phyloP scores from a whole-genome alignment of 2,888 invertebrate genomes.

The Polymixis flavicincta region DNA sequence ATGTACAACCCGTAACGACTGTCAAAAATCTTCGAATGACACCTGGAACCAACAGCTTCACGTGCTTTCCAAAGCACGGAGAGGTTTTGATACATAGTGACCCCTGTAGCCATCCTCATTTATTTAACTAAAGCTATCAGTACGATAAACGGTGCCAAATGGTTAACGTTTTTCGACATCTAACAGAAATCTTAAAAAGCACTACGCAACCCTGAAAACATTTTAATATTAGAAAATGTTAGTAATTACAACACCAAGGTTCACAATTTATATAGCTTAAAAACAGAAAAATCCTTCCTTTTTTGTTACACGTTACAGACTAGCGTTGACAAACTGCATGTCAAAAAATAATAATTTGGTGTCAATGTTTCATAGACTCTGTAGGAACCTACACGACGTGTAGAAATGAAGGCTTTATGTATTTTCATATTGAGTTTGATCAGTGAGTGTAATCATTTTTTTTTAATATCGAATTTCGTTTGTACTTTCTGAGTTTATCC shows the following conservation, averaged over 20 bases:
- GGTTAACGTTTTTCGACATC: background rate
- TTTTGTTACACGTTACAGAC: background rate
- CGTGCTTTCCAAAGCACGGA: background rate
- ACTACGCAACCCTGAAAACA: background rate
- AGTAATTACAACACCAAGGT: background rate
- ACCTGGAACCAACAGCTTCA: too few species aligned
- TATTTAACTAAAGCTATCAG: too few species aligned
- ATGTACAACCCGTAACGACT: background rate
- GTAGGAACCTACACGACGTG: background rate
- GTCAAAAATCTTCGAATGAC: too few species aligned
- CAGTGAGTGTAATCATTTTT: slow-evolving; percentile 33
- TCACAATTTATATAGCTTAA: background rate
- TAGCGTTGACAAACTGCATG: background rate
- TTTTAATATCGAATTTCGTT: background rate
- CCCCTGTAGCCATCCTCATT: background rate
- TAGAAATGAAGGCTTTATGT: slow-evolving; percentile 13
- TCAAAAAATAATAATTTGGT: background rate
- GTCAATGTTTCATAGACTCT: background rate
- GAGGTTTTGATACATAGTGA: background rate
- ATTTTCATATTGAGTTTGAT: slow-evolving; percentile 13
- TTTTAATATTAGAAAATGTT: background rate
- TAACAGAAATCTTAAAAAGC: background rate
- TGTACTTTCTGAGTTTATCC: background rate
- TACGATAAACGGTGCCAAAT: background rate
- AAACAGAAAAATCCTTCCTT: background rate